Evolutionary conservation across 2,797 vertebrate species (phyloP).

Genomic region (Pangasius macronema): DNA sequence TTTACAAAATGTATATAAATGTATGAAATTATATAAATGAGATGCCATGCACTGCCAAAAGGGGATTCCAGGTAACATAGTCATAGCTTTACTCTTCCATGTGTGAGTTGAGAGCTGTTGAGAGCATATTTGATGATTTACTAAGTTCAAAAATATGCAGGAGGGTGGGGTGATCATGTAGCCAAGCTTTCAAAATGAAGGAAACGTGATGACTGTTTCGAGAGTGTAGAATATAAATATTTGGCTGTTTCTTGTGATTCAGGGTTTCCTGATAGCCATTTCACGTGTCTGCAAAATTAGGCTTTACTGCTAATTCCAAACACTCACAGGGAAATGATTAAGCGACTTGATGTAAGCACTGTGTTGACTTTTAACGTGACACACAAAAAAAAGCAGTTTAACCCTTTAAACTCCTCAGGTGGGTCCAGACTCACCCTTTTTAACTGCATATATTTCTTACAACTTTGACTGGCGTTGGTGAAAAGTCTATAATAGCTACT

Average conservation of each 20-base stretch:
- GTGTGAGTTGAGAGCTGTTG: conserved; percentile 9
- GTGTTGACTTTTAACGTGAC: neutral
- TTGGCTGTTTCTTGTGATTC: conserved; percentile 45
- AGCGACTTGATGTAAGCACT: neutral
- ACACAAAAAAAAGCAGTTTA: neutral
- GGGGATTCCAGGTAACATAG: conserved; percentile 20
- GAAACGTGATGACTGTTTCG: conserved; percentile 12
- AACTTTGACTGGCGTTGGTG: neutral
- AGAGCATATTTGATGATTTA: conserved; percentile 34
- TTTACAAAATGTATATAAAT: neutral
- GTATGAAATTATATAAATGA: neutral
- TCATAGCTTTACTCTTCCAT: neutral
- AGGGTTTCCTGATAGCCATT: conserved; percentile 31
- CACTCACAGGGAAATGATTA: neutral
- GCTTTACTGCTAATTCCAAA: neutral
- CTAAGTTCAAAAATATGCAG: conserved; percentile 52
- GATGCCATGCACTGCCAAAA: neutral
- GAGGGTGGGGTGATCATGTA: conserved; percentile 38
- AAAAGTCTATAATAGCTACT: neutral
- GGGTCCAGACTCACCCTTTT: neutral
- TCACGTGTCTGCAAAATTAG: neutral
- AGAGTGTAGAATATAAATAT: conserved; percentile 46
- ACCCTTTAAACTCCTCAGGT: neutral
- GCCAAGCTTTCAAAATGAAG: conserved; percentile 34
- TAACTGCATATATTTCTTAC: neutral